phyloP scores from a whole-genome alignment of 2,113 vertebrate species.

The Vimba vimba region DNA sequence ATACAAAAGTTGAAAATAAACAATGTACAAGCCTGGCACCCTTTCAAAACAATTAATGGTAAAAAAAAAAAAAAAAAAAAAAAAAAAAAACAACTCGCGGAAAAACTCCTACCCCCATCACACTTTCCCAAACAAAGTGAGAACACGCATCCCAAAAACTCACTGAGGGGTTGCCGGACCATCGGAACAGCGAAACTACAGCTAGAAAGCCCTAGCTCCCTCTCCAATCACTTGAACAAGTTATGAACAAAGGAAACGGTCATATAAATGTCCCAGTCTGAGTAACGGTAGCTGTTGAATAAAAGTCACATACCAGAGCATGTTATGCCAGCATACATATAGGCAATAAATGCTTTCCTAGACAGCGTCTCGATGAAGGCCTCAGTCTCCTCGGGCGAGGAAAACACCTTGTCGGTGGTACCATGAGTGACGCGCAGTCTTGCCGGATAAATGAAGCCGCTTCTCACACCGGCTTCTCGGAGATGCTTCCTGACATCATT shows the following conservation, averaged over 20 bases:
- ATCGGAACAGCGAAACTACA: background rate
- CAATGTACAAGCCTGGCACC: background rate
- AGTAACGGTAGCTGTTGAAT: background rate
- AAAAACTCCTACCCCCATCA: background rate
- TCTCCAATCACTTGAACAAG: background rate
- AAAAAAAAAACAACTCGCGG: background rate
- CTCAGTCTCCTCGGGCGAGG: background rate
- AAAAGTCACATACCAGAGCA: background rate
- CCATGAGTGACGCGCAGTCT: no score
- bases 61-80: background rate
- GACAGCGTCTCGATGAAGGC: background rate
- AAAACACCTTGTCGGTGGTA: background rate
- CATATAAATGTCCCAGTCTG: background rate
- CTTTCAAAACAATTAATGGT: background rate
- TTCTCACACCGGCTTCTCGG: no score
- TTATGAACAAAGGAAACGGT: background rate
- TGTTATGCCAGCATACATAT: background rate
- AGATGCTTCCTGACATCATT: no score
- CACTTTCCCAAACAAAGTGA: conserved; percentile 23
- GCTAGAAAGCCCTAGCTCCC: no score
- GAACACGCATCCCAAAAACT: background rate
- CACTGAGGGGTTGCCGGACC: background rate
- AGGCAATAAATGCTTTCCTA: background rate
- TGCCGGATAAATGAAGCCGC: no score
- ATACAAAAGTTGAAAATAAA: background rate